Base-by-base conservation (phyloP, 2,888 invertebrate genomes). In the Lissocephala sabroskyi region DNA sequence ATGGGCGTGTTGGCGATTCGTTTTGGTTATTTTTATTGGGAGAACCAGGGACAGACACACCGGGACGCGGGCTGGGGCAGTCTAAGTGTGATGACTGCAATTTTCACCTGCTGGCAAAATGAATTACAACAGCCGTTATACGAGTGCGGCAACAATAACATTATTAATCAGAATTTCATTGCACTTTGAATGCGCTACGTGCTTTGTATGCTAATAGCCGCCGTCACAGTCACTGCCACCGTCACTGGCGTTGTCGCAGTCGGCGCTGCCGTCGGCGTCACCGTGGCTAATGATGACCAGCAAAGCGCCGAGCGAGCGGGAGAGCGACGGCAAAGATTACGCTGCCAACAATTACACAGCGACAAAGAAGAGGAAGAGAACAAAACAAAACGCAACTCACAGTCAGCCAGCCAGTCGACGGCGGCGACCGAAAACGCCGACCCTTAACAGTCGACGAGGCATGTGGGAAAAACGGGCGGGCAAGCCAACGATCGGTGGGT, bases 171-270 rank as follows among this genome's bases (percentile, higher is more conserved):
- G 48, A 59, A 65, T 61, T 65, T 56, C 54, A 70, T 65, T 60
- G 55, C 63, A 56, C 47, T 68, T 50, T 43, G 56, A 56, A 52
- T 54, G 37, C 41, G 42, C 51, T 59, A 73, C 71, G 74, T 76
- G 71, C 61, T 56, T 68, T 68, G 77, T 59, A 61, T 76, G 66
- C 59, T 59, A 76, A 71, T 76, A 59, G 49, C 60, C 42, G n/a
- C n/a, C n/a, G n/a, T 26, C 26, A 9, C 26, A 26, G 5, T 26
- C 9, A 9, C 26, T 26, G 26, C 26, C 26, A 9, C 26, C 9
- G 9, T 26, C 26, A 26, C 4, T 26, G 9, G n/a, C n/a, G n/a
- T n/a, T n/a, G n/a, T n/a, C n/a, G n/a, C n/a, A n/a, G n/a, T n/a
- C n/a, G n/a, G n/a, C n/a, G n/a, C n/a, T n/a, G n/a, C n/a, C n/a